Base-by-base conservation (phyloP, 2,888 invertebrate species). In the Tipula helvola region DNA sequence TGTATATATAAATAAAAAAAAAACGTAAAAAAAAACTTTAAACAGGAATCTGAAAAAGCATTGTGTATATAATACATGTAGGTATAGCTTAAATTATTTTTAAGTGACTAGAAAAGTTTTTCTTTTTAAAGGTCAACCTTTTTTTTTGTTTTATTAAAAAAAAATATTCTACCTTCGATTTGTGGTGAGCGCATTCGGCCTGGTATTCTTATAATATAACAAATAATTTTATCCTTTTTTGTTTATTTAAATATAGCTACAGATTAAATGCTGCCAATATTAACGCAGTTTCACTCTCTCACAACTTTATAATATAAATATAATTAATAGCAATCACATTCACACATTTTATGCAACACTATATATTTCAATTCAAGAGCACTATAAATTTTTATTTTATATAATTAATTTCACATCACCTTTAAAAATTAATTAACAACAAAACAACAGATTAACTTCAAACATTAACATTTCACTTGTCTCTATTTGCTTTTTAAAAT, bases 31-130 rank as follows among this genome's bases (percentile, higher is more conserved):
- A 84, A 83, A 83, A 83, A 36, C 36, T 83, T 83, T 39, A 84
- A 84, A 84, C 84, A 84, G 84, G 84, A 84, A 84, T 84, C 84
- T 71, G 71, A 84, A 84, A n/a, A 84, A 84, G 84, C 52, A 52
- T 52, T 52, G 52, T 52, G 52, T 52, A 52, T n/a, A 52, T 28
- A 28, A 28, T 28, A 28, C 28, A 28, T 28, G 28, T 28, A 28
- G 28, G 28, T 28, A 28, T 52, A 84, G 41, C 36, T 84, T 16
- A 84, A 39, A 39, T 84, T 84, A 84, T 84, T 39, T 83, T 84
- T 84, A 39, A 84, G 16, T 39, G n/a, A 84, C 41, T 39, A 36
- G 84, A 84, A 84, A 84, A 84, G 39, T 39, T 39, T 39, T 39
- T 39, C 84, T 84, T 84, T 84, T 41, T 39, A 39, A 84, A 84